Conservation (phyloP, 2,888 invertebrate genomes). For the Phymatocera aterrima region DNA sequence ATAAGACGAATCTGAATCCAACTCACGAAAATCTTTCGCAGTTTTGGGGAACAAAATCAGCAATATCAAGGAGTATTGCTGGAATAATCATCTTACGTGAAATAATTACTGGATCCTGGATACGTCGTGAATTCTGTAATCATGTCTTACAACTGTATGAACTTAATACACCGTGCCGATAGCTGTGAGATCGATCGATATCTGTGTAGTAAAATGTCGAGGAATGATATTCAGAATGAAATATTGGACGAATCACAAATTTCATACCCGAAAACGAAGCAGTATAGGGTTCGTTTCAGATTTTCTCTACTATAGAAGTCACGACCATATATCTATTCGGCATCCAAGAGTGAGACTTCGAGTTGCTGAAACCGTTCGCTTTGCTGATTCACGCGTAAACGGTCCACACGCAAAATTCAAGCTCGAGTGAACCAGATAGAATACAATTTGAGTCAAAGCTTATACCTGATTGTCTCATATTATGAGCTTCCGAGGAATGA, state of each 20-base stretch:
- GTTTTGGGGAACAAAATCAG: no score
- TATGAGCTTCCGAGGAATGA: no score
- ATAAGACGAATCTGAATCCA: neutral
- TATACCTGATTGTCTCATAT: neutral
- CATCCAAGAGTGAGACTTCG: neutral
- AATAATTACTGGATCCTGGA: no score
- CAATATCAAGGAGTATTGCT: no score
- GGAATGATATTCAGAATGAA: neutral
- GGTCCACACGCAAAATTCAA: neutral
- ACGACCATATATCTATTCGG: slow-evolving; percentile 6
- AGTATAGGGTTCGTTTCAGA: no score
- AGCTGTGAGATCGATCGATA: neutral
- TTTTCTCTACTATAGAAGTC: neutral
- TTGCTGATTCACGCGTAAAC: neutral
- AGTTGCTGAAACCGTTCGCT: neutral
- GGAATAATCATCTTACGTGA: no score
- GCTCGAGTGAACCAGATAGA: neutral
- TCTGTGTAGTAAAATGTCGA: neutral
- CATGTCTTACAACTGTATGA: no score
- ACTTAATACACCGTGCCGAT: no score
- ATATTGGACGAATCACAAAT: no score
- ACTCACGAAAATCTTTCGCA: no score
- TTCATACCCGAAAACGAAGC: no score
- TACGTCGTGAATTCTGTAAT: no score
- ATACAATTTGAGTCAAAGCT: neutral